phyloP scores from a whole-genome alignment of 1,140 invertebrate species.

The Drosophila serrata region DNA sequence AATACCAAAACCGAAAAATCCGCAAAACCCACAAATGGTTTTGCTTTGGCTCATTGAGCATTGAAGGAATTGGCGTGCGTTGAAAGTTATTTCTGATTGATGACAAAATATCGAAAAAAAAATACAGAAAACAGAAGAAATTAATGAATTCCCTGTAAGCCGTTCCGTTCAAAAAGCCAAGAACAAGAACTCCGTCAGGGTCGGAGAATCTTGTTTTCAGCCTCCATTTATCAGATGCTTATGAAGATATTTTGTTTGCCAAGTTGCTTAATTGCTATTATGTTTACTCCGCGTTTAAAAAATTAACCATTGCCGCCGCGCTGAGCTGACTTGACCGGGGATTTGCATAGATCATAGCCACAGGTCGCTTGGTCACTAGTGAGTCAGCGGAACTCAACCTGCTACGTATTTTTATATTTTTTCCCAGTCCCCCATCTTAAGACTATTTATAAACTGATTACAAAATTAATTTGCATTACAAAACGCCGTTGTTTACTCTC shows the following conservation, averaged over 20 bases:
- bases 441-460: conserved; percentile 72
- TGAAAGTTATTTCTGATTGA: conserved; percentile 84
- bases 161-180: conserved; percentile 29
- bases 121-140: conserved; percentile 67
- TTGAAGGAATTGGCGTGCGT: conserved; percentile 69
- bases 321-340: conserved; percentile 44
- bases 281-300: conserved; percentile 59
- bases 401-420: conserved; percentile 41
- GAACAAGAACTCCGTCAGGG: conserved; percentile 34
- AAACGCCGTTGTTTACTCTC: conserved; percentile 31
- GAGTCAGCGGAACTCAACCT: conserved; percentile 56
- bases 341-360: conserved; percentile 61
- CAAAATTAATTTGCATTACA: conserved; percentile 76
- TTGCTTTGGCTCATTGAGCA: conserved; percentile 56
- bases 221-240: conserved; percentile 67
- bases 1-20: conserved; percentile 10
- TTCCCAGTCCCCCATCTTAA: conserved; percentile 21
- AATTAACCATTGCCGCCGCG: conserved; percentile 46
- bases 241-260: conserved; percentile 72
- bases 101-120: conserved; percentile 80
- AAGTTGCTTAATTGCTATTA: conserved; percentile 75
- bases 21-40: conserved; percentile 34
- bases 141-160: conserved; percentile 82
- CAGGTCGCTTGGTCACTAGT: conserved; percentile 28
- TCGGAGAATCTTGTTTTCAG: conserved; percentile 63